Evolutionary conservation across 2,113 vertebrate species (phyloP).

Genomic region (Microcebus tavaratra): DNA sequence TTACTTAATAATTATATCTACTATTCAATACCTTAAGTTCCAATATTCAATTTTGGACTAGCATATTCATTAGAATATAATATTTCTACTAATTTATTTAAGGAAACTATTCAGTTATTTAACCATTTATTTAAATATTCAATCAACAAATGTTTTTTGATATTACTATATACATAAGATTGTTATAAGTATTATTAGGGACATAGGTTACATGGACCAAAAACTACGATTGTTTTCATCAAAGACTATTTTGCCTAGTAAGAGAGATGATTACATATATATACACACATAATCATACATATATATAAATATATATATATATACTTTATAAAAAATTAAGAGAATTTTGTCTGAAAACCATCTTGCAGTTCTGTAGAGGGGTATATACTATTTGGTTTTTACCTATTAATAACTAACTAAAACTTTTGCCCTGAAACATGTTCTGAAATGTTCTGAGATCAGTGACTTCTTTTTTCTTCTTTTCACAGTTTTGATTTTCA

Average conservation of each 20-base stretch:
- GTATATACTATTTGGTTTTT: background rate
- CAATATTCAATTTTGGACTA: background rate
- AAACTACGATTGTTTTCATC: background rate
- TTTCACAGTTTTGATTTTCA: conserved; percentile 12
- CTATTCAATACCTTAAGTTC: background rate
- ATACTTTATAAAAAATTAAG: background rate
- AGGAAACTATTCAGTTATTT: background rate
- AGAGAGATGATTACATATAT: background rate
- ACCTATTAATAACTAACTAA: background rate
- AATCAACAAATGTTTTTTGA: background rate
- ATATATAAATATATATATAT: too few species aligned
- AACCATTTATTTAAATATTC: background rate
- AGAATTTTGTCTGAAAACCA: background rate
- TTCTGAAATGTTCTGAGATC: background rate
- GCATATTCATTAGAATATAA: background rate
- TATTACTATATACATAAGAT: background rate
- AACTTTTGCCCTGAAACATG: background rate
- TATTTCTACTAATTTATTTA: background rate
- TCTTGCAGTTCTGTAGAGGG: background rate
- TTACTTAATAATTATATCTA: background rate
- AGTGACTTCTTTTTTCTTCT: background rate
- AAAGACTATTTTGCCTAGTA: background rate
- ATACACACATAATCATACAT: background rate
- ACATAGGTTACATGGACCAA: background rate
- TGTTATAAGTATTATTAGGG: background rate